phyloP scores from a whole-genome alignment of 1,140 invertebrate genomes.

The Drosophila auraria region DNA sequence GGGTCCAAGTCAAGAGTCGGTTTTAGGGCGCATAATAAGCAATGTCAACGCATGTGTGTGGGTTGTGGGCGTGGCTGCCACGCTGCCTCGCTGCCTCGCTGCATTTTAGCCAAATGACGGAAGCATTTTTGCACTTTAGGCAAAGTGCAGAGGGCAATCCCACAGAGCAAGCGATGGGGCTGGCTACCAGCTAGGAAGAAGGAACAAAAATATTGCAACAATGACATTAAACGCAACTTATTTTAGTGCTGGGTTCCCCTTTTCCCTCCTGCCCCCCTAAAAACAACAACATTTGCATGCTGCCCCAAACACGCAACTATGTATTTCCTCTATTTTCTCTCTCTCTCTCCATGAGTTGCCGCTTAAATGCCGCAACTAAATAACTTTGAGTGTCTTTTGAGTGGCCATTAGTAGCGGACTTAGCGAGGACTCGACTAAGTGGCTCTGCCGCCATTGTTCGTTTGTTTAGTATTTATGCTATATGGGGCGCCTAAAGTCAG shows the following conservation, averaged over 20 bases:
- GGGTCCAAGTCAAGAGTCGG: slow-evolving; percentile 30
- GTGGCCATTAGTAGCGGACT: slow-evolving; percentile 77
- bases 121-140: slow-evolving; percentile 80
- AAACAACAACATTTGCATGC: slow-evolving; percentile 65
- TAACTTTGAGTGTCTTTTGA: slow-evolving; percentile 81
- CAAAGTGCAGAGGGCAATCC: slow-evolving; percentile 72
- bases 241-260: slow-evolving; percentile 42
- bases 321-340: slow-evolving; percentile 36
- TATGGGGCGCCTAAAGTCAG: slow-evolving; percentile 12
- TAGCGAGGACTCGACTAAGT: slow-evolving; percentile 60
- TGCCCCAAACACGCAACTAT: slow-evolving; percentile 57
- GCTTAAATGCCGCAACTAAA: slow-evolving; percentile 81
- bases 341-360: slow-evolving; percentile 15
- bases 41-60: slow-evolving; percentile 80
- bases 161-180: neutral
- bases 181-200: slow-evolving; percentile 17
- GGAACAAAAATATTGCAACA: slow-evolving; percentile 77
- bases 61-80: slow-evolving; percentile 22
- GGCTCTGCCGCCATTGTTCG: slow-evolving; percentile 54
- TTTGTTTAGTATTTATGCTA: slow-evolving; percentile 31
- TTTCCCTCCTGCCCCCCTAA: neutral
- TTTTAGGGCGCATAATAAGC: slow-evolving; percentile 65
- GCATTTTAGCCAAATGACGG: slow-evolving; percentile 71
- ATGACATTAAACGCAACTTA: slow-evolving; percentile 83
- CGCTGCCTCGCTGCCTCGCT: slow-evolving; percentile 12